A percentile compares a stretch with the other conserved stretches of the same genome.
phyloP scores from a whole-genome alignment of 2,113 vertebrate species.

The Coracopsis vasa region DNA sequence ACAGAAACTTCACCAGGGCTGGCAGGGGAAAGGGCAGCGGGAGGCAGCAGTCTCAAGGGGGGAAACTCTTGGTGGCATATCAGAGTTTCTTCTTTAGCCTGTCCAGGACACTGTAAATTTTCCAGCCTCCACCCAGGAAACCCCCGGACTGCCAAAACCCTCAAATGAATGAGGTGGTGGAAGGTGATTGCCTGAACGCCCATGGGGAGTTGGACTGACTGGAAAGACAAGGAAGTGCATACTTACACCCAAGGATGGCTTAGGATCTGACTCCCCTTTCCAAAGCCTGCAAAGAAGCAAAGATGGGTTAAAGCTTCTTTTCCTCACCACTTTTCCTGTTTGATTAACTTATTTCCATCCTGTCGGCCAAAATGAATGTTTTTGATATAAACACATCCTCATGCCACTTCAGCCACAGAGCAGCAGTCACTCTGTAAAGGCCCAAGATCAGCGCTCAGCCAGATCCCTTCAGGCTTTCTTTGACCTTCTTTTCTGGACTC shows the following conservation, averaged over 20 bases:
- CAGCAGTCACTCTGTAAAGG: neutral
- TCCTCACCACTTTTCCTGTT: neutral
- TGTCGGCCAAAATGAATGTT: neutral
- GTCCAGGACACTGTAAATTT: neutral
- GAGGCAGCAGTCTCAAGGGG: neutral
- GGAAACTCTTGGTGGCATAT: neutral
- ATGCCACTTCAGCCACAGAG: neutral
- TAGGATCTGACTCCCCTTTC: neutral
- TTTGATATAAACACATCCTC: neutral
- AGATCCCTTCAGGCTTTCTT: neutral
- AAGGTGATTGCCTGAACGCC: neutral
- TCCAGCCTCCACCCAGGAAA: neutral
- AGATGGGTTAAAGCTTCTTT: conserved; percentile 1
- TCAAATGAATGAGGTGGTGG: neutral
- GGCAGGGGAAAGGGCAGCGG: neutral
- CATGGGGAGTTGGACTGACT: neutral
- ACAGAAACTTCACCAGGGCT: neutral
- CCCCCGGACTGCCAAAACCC: neutral
- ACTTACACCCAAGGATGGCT: neutral
- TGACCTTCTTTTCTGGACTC: neutral
- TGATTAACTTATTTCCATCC: neutral
- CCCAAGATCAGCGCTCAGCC: neutral
- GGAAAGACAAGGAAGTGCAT: neutral
- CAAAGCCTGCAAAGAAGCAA: neutral
- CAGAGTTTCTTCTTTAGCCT: neutral